A percentile compares a stretch with the other conserved stretches of the same genome.
Evolutionary conservation across 2,888 invertebrate genomes (phyloP).

Genomic region (Ethmia dodecea): DNA sequence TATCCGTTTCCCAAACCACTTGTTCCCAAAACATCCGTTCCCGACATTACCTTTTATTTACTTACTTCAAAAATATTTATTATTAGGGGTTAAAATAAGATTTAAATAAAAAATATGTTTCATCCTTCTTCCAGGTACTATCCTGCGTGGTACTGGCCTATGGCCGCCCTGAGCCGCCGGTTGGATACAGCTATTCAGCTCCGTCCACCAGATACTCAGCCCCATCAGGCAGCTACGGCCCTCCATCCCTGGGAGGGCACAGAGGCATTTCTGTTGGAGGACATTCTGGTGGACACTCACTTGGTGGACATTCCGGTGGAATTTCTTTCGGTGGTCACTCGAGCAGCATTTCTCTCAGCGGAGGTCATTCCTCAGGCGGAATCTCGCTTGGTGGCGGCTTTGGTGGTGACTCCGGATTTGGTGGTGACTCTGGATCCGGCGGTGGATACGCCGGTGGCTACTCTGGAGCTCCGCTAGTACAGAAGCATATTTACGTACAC

Average conservation of each 20-base stretch:
- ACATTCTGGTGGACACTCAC: conserved; percentile 38
- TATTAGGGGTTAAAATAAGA: too few relatives aligned
- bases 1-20: too few relatives aligned
- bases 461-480: conserved; percentile 81
- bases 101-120: not conserved
- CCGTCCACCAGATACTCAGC: conserved; percentile 43
- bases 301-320: conserved; percentile 33
- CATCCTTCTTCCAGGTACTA: conserved; percentile 52
- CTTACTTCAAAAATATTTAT: too few relatives aligned
- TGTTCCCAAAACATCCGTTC: too few relatives aligned
- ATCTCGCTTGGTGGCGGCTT: conserved; percentile 33
- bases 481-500: conserved; percentile 93
- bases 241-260: conserved; percentile 38
- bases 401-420: conserved; percentile 40
- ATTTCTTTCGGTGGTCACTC: conserved; percentile 25
- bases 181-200: conserved; percentile 68
- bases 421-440: conserved; percentile 53
- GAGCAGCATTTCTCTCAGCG: conserved; percentile 26
- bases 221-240: conserved; percentile 43
- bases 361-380: conserved; percentile 26
- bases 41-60: too few relatives aligned
- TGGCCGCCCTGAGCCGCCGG: conserved; percentile 71
- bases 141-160: conserved; percentile 68
- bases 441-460: conserved; percentile 65
- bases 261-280: conserved; percentile 31